Evolutionary conservation across 1,140 invertebrate species (phyloP), one percentile per base, ranked within the genome.

Genomic region (Drosophila pachea): DNA sequence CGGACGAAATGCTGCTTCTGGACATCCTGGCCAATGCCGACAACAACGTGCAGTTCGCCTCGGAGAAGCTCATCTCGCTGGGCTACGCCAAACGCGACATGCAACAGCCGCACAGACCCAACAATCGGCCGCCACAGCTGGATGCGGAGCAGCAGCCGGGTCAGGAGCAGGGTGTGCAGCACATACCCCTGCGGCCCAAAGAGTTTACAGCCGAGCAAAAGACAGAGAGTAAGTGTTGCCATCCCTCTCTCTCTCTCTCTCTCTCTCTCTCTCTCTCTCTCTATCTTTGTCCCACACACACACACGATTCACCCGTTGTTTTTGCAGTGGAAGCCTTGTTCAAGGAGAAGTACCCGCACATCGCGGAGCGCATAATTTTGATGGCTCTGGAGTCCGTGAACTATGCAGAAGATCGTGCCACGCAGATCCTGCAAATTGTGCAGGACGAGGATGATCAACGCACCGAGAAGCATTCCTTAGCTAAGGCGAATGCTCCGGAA

Each of bases 331-430:
- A 95, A 90, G 81, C 89, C 22, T 91, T 92, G 79, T 90, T 97
- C n/a, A 93, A 94, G 89, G 91, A 92, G 56, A 93, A 94, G 81
- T 96, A 95, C 88, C 92, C 92, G 53, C 92, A 92, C 45, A 92
- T 96, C 35, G 93, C 95, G 6, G 95, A 96, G 75, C 92, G 94
- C 72, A 93, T 97, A 5, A 93, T 97, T 31, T 90, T 93, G 5
- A 93, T 97, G 79, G 96, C 96, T n/a, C 90, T 97, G 75, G 96
- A 97, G 78, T 96, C 95, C 86, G 95, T 95, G 1, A 93, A 94
- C 84, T 97, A 94, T 89, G 94, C 96, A 67, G 94, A 96, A 88
- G 93, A 94, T 75, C 91, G 93, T 65, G 95, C 95, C 5, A 92
- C 92, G 68, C 93, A 95, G 86, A 95, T 96, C 74, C 90, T 96